Base-by-base conservation (phyloP, 2,797 vertebrate species). In the Buceros bicornis region DNA sequence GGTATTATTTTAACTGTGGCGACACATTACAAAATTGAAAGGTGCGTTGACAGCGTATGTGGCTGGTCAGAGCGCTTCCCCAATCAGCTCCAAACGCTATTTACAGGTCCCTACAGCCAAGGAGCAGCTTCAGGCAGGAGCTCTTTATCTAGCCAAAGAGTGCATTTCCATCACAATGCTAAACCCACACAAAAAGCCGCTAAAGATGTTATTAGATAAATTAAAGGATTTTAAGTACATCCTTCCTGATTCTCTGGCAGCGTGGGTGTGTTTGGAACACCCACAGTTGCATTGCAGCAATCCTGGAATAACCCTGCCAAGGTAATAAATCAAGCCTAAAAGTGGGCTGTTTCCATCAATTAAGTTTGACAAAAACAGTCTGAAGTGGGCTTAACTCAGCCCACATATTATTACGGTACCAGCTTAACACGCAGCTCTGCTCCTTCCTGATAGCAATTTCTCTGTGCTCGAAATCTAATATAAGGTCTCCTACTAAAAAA, bases 121-220 rank as follows among this genome's bases (percentile, higher is more conserved):
- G 70, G 73, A 78, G 29, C 81, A 60, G 29, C 8, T 77, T 43
- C 60, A 50, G 73, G 78, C 67, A 71, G 83, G 56, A 95, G 90
- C 74, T 97, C 95, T 93, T 94, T 70, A 95, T 71, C 84, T 67
- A 96, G 93, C 70, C 86, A 74, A 50, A 61, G 74, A 79, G 45
- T 73, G 69, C 85, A 97, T 97, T 98, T 97, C 98, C 95, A 97
- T 95, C 93, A 96, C 97, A 97, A 97, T 97, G 58, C 93, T 61
- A 97, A 98, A 97, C 97, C 97, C 96, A 97, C 96, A 98, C 93
- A 96, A 79, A 94, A 92, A 97, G 96, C 94, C 35, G 90, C 96
- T 97, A 96, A 97, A 97, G 97, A 97, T 95, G 93, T 98, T 97
- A 97, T 97, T 98, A 98, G 97, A 97, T 97, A 97, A 98, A 98